These are phyloP conservation scores for Gallinago media DNA, from an alignment of 2,113 vertebrate species.

Conservation along the genomic window DNA sequence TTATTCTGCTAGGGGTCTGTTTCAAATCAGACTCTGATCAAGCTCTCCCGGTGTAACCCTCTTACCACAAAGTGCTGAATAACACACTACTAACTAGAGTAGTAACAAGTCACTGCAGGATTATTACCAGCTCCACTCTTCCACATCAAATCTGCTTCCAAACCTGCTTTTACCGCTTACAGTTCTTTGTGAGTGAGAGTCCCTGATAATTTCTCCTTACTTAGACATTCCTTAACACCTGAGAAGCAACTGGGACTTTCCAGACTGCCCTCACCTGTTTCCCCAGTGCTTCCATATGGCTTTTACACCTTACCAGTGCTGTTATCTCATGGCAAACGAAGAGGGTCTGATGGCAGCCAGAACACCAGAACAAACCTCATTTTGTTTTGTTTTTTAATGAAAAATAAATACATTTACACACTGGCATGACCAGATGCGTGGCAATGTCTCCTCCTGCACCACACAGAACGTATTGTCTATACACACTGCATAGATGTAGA, in stretches of 20 bases:
- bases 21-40: background rate
- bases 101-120: background rate
- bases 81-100: background rate
- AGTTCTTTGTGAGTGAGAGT: background rate
- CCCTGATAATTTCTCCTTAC: constrained; percentile 8
- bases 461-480: background rate
- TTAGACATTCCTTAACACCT: constrained; percentile 47
- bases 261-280: constrained; percentile 60
- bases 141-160: background rate
- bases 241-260: constrained; percentile 56
- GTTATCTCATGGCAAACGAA: constrained; percentile 15
- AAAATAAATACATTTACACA: background rate
- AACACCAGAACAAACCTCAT: constrained; percentile 21
- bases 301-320: background rate
- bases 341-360: constrained; percentile 28
- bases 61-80: background rate
- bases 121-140: background rate
- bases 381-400: constrained; percentile 7
- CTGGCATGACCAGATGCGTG: background rate
- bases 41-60: background rate
- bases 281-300: constrained; percentile 38
- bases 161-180: constrained; percentile 23
- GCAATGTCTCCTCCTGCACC: background rate
- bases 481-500: background rate
- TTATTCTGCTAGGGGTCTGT: constrained; percentile 7